These are phyloP conservation scores for Corythoichthys haematopterus DNA, from an alignment of 2,113 vertebrate genomes.

Conservation along the genomic window DNA sequence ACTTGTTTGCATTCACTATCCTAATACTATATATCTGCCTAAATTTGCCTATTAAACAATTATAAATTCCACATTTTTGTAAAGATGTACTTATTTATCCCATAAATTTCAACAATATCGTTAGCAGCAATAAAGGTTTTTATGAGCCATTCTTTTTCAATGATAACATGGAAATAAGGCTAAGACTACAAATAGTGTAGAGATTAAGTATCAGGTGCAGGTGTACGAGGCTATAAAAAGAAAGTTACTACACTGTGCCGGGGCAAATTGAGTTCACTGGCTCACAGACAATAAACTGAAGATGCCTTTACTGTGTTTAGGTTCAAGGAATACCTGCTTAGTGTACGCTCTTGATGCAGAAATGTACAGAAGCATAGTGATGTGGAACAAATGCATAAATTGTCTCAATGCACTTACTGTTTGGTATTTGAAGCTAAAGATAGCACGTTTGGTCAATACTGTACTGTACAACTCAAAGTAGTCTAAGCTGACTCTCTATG, in stretches of 20 bases:
- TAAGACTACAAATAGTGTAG: constrained; percentile 13
- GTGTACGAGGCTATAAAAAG: constrained; percentile 15
- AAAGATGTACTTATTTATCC: neutral
- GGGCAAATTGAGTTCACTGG: constrained; percentile 23
- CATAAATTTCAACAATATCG: neutral
- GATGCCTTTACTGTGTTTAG: neutral
- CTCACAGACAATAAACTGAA: neutral
- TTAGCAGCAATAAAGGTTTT: neutral
- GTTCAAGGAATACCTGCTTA: constrained; percentile 2
- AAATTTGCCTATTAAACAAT: too few relatives aligned
- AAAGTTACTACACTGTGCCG: neutral
- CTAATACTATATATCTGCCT: too few relatives aligned
- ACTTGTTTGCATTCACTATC: too few relatives aligned
- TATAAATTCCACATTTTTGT: too few relatives aligned
- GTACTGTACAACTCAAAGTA: constrained; percentile 12
- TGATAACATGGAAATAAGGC: neutral
- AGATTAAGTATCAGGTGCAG: constrained; percentile 24
- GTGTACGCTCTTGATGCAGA: constrained; percentile 7
- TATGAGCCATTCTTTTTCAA: neutral
- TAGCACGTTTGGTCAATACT: constrained; percentile 6
- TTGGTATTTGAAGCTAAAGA: constrained; percentile 5
- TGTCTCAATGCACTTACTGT: neutral
- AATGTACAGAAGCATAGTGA: constrained; percentile 2
- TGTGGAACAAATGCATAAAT: constrained; percentile 4
- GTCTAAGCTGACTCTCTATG: constrained; percentile 2